Evolutionary conservation across 2,113 vertebrate genomes (phyloP).

Genomic region (Oreochromis niloticus): DNA sequence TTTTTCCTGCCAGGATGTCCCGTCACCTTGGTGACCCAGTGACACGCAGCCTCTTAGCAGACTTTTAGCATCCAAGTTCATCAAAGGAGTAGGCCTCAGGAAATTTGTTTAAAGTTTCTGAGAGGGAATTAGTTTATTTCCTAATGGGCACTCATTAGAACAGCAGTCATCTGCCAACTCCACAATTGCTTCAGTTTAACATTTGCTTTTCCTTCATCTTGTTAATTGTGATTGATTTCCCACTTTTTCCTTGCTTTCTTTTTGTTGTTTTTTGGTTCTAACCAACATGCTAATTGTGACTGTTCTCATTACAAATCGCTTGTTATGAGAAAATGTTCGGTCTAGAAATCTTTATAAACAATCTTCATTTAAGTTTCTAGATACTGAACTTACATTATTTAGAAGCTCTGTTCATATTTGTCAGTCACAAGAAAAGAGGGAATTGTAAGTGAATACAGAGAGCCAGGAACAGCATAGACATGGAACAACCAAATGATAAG

Average conservation of each 20-base stretch:
- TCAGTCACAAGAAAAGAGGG: not conserved
- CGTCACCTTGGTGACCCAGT: conserved; percentile 56
- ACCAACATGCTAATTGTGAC: not conserved
- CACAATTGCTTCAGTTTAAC: not conserved
- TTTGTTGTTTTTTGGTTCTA: not conserved
- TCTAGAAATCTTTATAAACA: not conserved
- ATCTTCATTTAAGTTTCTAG: not conserved
- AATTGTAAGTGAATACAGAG: not conserved
- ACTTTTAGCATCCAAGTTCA: conserved; percentile 49
- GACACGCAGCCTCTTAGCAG: conserved; percentile 44
- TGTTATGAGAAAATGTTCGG: not conserved
- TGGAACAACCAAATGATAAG: not conserved
- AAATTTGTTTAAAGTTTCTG: conserved; percentile 71
- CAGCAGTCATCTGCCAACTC: conserved; percentile 46
- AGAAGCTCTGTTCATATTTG: not conserved
- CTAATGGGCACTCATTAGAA: conserved; percentile 66
- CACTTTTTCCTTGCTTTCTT: not conserved
- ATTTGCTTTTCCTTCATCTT: conserved; percentile 6
- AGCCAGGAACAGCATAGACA: not conserved
- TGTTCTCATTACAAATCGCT: not conserved
- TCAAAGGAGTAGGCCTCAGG: conserved; percentile 66
- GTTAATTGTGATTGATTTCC: conserved; percentile 20
- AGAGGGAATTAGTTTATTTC: conserved; percentile 66
- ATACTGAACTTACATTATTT: not conserved
- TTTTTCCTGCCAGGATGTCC: conserved; percentile 65